These are phyloP conservation scores for Gymnopithys bicolor DNA, from an alignment of 2,797 vertebrate genomes.

Conservation along the genomic window DNA sequence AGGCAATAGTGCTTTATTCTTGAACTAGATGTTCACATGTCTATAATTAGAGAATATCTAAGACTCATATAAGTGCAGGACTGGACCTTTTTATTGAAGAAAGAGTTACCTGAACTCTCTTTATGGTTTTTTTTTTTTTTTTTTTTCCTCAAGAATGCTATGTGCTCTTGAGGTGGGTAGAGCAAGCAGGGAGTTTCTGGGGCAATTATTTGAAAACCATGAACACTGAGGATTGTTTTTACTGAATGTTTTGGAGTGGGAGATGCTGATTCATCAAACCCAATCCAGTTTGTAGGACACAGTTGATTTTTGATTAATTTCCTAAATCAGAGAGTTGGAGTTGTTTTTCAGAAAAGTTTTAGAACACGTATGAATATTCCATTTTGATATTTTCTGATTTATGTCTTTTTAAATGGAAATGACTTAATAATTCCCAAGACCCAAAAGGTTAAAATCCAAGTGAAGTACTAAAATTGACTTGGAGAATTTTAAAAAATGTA, in stretches of 20 bases:
- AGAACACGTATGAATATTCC: neutral
- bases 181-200: neutral
- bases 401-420: slow-evolving; percentile 18
- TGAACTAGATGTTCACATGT: neutral
- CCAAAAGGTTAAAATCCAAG: slow-evolving; percentile 18
- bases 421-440: slow-evolving; percentile 14
- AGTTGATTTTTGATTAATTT: neutral
- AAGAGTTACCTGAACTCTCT: neutral
- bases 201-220: neutral
- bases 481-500: neutral
- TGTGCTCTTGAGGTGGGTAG: neutral
- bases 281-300: neutral
- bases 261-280: neutral
- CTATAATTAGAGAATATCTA: neutral
- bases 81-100: neutral
- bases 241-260: neutral
- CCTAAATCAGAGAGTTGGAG: neutral
- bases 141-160: neutral
- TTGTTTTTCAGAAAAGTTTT: neutral
- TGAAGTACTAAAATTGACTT: neutral
- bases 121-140: neutral
- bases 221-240: neutral
- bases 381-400: neutral
- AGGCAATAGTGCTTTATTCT: neutral
- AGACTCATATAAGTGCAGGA: neutral